Evolutionary conservation across 2,113 vertebrate species (phyloP).

Genomic region (Oreotrochilus melanogaster): DNA sequence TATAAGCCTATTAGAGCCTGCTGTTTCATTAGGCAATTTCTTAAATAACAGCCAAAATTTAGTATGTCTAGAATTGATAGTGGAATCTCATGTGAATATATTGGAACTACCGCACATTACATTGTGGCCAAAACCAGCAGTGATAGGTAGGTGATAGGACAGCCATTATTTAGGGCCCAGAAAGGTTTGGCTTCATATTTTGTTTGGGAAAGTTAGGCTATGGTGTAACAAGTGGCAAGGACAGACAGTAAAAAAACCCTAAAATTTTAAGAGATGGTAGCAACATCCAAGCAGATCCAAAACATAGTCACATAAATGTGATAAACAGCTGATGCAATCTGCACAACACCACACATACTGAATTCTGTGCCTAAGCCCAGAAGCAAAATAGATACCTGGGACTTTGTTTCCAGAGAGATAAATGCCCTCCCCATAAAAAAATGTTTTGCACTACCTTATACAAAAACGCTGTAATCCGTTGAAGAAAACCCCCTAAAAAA

Average conservation of each 20-base stretch:
- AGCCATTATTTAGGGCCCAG: background rate
- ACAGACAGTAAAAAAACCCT: background rate
- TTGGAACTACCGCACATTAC: background rate
- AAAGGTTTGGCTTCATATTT: background rate
- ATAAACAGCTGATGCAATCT: background rate
- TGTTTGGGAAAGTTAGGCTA: background rate
- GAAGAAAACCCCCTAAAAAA: background rate
- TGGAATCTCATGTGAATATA: background rate
- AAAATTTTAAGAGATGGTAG: background rate
- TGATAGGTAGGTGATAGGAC: background rate
- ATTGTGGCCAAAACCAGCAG: background rate
- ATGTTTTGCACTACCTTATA: background rate
- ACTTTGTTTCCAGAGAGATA: background rate
- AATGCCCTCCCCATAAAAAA: background rate
- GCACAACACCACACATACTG: fast-evolving
- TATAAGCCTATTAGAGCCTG: background rate
- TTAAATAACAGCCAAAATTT: background rate
- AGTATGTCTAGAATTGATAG: background rate
- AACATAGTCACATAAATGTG: background rate
- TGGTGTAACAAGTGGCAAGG: background rate
- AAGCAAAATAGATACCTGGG: background rate
- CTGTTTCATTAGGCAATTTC: background rate
- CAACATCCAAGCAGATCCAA: background rate
- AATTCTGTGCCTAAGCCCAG: background rate
- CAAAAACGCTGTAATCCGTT: background rate